A percentile compares a stretch with the other conserved stretches of the same genome.
These are phyloP conservation scores for Polymixis lichenea DNA, from an alignment of 2,888 invertebrate species.

Conservation along the genomic window DNA sequence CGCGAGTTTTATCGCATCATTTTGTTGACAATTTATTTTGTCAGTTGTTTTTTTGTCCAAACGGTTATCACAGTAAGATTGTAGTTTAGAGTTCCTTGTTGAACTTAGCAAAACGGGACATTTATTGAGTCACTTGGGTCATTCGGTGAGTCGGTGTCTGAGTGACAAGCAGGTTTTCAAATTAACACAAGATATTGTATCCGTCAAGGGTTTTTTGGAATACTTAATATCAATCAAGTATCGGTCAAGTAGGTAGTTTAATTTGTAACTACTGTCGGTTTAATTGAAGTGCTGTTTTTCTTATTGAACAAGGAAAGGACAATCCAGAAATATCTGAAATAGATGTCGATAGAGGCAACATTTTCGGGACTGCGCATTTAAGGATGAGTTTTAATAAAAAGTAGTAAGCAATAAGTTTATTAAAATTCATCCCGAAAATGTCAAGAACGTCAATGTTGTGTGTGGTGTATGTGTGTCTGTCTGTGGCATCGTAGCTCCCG, in stretches of 20 bases:
- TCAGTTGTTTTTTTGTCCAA: constrained; percentile 18
- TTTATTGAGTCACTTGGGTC: not conserved
- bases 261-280: not conserved
- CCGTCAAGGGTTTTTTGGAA: not conserved
- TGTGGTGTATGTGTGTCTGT: too few species aligned
- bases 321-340: not conserved
- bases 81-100: constrained; percentile 30
- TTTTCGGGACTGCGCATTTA: not conserved
- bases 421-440: too few species aligned
- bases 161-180: not conserved
- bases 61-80: constrained; percentile 5
- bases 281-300: too few species aligned
- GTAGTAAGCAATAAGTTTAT: too few species aligned
- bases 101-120: constrained; percentile 8
- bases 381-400: not conserved
- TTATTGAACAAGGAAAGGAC: not conserved
- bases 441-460: too few species aligned
- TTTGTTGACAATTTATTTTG: constrained; percentile 29
- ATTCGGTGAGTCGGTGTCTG: too few species aligned
- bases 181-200: not conserved
- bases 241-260: too few species aligned
- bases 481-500: too few species aligned
- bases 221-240: too few species aligned
- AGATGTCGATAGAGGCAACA: not conserved
- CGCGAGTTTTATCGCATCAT: constrained; percentile 7